Conservation (phyloP, 2,888 invertebrate genomes). For the Cancer borealis region DNA sequence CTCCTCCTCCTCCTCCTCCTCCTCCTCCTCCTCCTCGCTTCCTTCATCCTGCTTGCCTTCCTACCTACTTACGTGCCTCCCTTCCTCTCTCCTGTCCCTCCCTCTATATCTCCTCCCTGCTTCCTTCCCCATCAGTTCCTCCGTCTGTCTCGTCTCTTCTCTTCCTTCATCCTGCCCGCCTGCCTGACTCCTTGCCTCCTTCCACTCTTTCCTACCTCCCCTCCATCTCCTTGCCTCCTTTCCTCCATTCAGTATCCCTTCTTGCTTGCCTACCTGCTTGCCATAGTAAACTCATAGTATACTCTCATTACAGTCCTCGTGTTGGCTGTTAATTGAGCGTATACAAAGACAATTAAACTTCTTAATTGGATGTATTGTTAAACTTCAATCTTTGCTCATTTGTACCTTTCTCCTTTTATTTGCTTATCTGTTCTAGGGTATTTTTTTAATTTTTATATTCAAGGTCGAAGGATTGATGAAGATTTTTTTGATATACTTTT, state of each 20-base stretch:
- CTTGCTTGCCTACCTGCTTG: not conserved
- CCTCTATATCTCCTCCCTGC: not conserved
- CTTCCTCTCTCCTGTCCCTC: not conserved
- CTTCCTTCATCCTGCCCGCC: not conserved
- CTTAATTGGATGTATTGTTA: not conserved
- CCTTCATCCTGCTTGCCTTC: too few species aligned
- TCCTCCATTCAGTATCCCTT: not conserved
- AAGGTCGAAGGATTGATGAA: too few species aligned
- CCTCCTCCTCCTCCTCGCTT: too few species aligned
- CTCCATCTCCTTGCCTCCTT: not conserved
- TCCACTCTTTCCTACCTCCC: not conserved
- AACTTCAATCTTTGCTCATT: not conserved
- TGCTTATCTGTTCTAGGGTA: too few species aligned
- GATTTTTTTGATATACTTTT: too few species aligned
- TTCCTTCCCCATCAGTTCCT: not conserved
- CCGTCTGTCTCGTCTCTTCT: not conserved
- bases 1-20: not conserved
- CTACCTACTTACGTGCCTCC: too few species aligned
- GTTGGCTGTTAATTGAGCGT: conserved; percentile 43
- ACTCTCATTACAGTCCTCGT: conserved; percentile 18
- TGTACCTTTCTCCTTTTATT: not conserved
- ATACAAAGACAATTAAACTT: conserved; percentile 23
- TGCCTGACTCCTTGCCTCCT: not conserved
- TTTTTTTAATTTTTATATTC: not conserved
- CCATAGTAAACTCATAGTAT: not conserved